phyloP scores from a whole-genome alignment of 2,113 vertebrate genomes.

The Hemicordylus capensis region DNA sequence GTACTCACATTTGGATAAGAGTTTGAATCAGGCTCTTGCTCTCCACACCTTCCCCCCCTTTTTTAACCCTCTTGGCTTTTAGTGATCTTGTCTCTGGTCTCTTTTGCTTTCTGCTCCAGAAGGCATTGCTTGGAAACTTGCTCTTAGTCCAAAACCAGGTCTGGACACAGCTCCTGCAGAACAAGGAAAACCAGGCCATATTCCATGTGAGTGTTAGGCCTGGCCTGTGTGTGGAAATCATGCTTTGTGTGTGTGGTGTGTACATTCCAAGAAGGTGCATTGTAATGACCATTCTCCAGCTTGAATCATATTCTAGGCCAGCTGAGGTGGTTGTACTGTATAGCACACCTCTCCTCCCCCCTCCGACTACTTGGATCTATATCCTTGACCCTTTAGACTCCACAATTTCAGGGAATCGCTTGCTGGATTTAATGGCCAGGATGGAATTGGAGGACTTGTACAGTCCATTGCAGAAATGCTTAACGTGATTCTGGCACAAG shows the following conservation, averaged over 20 bases:
- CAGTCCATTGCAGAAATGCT: neutral
- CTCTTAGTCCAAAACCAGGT: conserved; percentile 41
- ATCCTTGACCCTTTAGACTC: neutral
- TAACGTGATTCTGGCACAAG: neutral
- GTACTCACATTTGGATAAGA: neutral
- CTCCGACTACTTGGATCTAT: neutral
- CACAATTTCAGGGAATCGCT: neutral
- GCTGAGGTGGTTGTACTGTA: neutral
- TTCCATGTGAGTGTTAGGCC: conserved; percentile 29
- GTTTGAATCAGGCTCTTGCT: neutral
- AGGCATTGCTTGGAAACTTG: conserved; percentile 69
- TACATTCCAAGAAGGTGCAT: neutral
- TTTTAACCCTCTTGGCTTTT: neutral
- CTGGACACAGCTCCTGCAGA: conserved; percentile 81
- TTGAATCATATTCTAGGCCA: neutral
- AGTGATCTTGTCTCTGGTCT: conserved; percentile 8
- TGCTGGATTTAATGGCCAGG: neutral
- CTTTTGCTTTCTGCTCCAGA: conserved; percentile 69
- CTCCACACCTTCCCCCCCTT: neutral
- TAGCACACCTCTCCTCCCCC: no score
- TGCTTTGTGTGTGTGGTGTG: neutral
- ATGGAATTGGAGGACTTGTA: neutral
- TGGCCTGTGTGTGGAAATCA: conserved; percentile 2
- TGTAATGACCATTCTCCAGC: neutral
- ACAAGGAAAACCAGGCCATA: conserved; percentile 71